Conservation (phyloP, 2,888 invertebrate genomes). For the Hecatera dysodea region DNA sequence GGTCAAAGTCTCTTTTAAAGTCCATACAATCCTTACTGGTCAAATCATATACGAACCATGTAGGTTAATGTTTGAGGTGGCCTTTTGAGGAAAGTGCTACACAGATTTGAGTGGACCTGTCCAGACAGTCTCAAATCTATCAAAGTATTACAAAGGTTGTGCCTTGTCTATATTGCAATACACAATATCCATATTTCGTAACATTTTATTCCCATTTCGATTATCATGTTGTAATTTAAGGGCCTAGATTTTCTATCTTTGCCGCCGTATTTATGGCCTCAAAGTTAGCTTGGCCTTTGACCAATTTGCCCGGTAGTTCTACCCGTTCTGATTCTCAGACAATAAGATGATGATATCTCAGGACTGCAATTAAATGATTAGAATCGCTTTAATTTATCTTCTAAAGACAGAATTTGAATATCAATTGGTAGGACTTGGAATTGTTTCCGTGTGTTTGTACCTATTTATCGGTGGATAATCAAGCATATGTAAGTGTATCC, state of each 20-base stretch:
- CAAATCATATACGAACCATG: too few relatives aligned
- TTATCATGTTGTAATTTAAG: slow-evolving; percentile 37
- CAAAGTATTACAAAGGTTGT: too few relatives aligned
- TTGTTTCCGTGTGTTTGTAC: slow-evolving; percentile 23
- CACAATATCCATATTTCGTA: slow-evolving; percentile 15
- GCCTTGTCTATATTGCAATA: neutral
- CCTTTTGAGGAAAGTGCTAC: too few relatives aligned
- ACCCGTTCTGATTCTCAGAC: slow-evolving; percentile 55
- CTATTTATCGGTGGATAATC: neutral
- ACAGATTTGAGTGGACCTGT: too few relatives aligned
- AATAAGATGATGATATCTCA: slow-evolving; percentile 63
- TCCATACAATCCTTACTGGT: too few relatives aligned
- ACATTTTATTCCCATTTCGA: slow-evolving; percentile 27
- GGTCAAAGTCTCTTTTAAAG: too few relatives aligned
- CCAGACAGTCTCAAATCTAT: too few relatives aligned
- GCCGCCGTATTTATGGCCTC: slow-evolving; percentile 55
- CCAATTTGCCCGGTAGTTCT: slow-evolving; percentile 46
- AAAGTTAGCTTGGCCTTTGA: slow-evolving; percentile 47
- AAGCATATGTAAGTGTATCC: too few relatives aligned
- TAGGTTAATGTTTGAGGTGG: too few relatives aligned
- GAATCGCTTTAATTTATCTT: slow-evolving; percentile 73
- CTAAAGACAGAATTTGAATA: slow-evolving; percentile 58
- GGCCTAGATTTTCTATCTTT: slow-evolving; percentile 28
- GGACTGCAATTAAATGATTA: slow-evolving; percentile 69
- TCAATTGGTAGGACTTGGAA: slow-evolving; percentile 2